These are phyloP conservation scores for Hemaris fuciformis DNA, from an alignment of 2,888 invertebrate genomes.

Conservation along the genomic window DNA sequence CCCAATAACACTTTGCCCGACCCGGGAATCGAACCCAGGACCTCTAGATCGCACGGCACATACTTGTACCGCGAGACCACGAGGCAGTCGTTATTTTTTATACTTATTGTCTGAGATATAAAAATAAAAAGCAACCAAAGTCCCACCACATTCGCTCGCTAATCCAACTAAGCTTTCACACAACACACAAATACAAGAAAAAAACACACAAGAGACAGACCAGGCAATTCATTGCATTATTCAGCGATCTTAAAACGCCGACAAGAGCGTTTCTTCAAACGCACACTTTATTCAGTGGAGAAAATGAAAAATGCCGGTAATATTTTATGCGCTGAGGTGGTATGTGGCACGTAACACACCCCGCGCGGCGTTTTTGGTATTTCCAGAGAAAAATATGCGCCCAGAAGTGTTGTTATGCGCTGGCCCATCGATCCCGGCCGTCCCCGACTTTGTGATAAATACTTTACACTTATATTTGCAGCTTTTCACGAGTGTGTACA, in stretches of 20 bases:
- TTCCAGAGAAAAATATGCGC: neutral
- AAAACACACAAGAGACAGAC: neutral
- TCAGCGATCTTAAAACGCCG: neutral
- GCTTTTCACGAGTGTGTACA: neutral
- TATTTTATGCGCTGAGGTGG: neutral
- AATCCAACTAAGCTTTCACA: no score
- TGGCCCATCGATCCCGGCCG: neutral
- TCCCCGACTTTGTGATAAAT: neutral
- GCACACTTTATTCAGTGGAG: neutral
- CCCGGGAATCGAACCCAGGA: no score
- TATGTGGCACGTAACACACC: neutral
- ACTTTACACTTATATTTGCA: neutral
- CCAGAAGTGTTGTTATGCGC: constrained; percentile 3
- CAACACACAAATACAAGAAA: neutral
- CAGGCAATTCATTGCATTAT: neutral
- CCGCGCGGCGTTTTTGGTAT: neutral
- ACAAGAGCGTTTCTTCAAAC: neutral
- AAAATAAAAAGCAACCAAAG: no score
- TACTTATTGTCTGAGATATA: no score
- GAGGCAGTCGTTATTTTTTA: no score
- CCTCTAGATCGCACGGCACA: no score
- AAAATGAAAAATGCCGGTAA: constrained; percentile 4
- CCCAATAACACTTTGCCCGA: no score
- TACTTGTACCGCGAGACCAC: no score
- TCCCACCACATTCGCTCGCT: no score